Evolutionary conservation across 2,113 vertebrate species (phyloP).

Genomic region (Caracal caracal): DNA sequence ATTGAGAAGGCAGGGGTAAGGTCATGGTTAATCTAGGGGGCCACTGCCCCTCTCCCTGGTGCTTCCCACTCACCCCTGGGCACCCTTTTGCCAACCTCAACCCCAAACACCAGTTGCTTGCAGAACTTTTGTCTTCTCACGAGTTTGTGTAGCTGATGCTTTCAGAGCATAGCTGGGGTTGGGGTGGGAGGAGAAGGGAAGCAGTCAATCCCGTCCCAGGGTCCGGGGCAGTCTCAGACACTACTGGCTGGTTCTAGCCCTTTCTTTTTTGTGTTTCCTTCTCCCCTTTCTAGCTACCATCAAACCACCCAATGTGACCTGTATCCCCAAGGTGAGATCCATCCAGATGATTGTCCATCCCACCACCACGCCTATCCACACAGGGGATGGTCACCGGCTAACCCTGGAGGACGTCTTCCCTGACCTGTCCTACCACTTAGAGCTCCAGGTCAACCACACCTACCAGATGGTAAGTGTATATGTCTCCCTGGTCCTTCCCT

Average conservation of each 20-base stretch:
- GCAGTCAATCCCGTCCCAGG: background rate
- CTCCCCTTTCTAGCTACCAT: constrained; percentile 77
- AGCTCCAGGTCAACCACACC: constrained; percentile 71
- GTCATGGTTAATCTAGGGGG: background rate
- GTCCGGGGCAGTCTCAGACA: background rate
- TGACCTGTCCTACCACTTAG: constrained; percentile 53
- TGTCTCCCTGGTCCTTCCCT: background rate
- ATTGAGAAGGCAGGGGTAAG: background rate
- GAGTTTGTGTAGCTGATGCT: background rate
- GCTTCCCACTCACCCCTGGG: background rate
- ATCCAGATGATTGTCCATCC: constrained; percentile 81
- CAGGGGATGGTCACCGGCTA: constrained; percentile 12
- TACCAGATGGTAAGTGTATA: constrained; percentile 75
- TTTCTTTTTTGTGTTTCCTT: background rate
- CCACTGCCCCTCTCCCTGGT: background rate
- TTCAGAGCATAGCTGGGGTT: background rate
- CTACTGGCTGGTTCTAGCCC: background rate
- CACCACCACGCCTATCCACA: constrained; percentile 33
- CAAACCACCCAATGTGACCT: constrained; percentile 81
- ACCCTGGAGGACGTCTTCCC: constrained; percentile 84
- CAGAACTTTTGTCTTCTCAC: background rate
- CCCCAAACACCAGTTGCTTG: background rate
- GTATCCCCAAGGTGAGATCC: constrained; percentile 74
- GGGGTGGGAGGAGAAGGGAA: too few species aligned
- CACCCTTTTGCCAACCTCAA: background rate